Evolutionary conservation across 37 sponge, comb jelly and placozoan species (phyloP).

Genomic region (Halisarca cf. caerulea): DNA sequence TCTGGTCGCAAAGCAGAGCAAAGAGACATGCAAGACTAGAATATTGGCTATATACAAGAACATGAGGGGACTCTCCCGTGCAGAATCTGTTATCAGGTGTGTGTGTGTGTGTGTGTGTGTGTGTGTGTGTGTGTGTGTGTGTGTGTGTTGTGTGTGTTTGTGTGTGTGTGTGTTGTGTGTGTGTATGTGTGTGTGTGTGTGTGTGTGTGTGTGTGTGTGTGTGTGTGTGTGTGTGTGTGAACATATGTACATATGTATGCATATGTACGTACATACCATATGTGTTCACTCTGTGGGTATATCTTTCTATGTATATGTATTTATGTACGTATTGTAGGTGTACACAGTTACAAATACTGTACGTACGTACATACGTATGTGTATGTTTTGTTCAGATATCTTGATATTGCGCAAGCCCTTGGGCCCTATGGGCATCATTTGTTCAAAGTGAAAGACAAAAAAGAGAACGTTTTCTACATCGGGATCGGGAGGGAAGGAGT

Average conservation of each 20-base stretch:
- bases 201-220: slow-evolving; percentile 13
- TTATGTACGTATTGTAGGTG: not conserved
- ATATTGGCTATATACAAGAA: slow-evolving; percentile 49
- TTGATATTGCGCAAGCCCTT: slow-evolving; percentile 65
- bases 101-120: not conserved
- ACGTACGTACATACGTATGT: not conserved
- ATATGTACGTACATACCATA: not conserved
- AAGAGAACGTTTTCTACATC: not conserved
- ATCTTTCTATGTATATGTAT: not conserved
- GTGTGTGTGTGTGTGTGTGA: not conserved
- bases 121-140: not conserved
- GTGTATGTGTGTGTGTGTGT: not conserved
- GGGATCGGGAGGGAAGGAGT: slow-evolving; percentile 32
- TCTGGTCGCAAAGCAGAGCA: not conserved
- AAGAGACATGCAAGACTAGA: slow-evolving; percentile 35
- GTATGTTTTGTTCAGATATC: slow-evolving; percentile 30
- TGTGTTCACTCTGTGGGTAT: too few species aligned
- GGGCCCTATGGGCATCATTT: slow-evolving; percentile 73
- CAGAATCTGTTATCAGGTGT: slow-evolving; percentile 64
- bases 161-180: not conserved
- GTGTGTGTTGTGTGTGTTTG: not conserved
- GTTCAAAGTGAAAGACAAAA: slow-evolving; percentile 67
- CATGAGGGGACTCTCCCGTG: slow-evolving; percentile 53
- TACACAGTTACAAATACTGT: not conserved
- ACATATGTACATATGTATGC: not conserved